A percentile compares a stretch with the other conserved stretches of the same genome.
Evolutionary conservation across 2,888 invertebrate species (phyloP).

Genomic region (Sphaerophoria rueppellii): DNA sequence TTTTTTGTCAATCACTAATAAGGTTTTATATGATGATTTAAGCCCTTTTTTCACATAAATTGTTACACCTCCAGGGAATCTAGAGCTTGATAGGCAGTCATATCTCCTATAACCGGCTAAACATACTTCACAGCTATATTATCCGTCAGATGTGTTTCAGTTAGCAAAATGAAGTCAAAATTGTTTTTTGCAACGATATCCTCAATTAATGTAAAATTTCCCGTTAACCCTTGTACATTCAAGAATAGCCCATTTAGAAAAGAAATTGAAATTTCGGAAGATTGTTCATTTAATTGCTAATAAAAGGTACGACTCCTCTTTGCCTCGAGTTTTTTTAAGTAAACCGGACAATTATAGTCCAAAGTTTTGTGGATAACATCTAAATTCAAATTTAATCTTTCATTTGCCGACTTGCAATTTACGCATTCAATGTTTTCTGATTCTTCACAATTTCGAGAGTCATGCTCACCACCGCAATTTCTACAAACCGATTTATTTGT

Average conservation of each 20-base stretch:
- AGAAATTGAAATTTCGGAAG: neutral
- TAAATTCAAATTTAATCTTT: slow-evolving; percentile 19
- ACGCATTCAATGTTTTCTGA: slow-evolving; percentile 27
- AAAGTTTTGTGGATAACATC: slow-evolving; percentile 13
- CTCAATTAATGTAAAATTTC: slow-evolving; percentile 3
- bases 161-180: slow-evolving; percentile 24
- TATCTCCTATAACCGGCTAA: slow-evolving; percentile 13
- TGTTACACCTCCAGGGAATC: neutral
- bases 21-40: slow-evolving; percentile 12
- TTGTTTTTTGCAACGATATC: slow-evolving; percentile 10
- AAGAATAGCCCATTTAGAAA: neutral
- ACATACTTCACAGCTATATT: slow-evolving; percentile 8
- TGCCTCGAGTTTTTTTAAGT: slow-evolving; percentile 13
- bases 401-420: slow-evolving; percentile 33
- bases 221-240: slow-evolving; percentile 1
- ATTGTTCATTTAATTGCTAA: slow-evolving; percentile 14
- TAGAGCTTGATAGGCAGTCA: slow-evolving; percentile 6
- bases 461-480: slow-evolving; percentile 43
- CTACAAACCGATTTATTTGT: slow-evolving; percentile 35
- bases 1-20: slow-evolving; percentile 1
- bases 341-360: slow-evolving; percentile 10
- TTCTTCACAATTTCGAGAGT: slow-evolving; percentile 26
- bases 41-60: neutral
- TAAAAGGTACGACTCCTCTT: neutral
- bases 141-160: slow-evolving; percentile 20